Evolutionary conservation across 35 echinoderm and acorn worm genomes (phyloP).

Genomic region (Diadema setosum): DNA sequence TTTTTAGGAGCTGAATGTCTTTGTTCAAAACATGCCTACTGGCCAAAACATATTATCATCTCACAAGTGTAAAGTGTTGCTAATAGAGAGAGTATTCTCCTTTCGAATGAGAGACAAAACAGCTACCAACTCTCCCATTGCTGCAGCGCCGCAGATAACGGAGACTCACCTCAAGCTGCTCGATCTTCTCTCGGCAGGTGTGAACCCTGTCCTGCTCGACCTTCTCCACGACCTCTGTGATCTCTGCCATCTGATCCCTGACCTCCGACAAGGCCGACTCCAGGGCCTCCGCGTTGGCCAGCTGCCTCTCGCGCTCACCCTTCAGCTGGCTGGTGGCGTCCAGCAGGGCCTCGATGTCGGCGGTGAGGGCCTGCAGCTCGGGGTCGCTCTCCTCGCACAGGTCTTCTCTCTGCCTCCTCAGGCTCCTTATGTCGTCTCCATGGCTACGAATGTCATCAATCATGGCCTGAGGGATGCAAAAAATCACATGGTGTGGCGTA

Average conservation of each 20-base stretch:
- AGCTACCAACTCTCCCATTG: too few relatives aligned
- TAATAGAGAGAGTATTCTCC: too few relatives aligned
- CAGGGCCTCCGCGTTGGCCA: slow-evolving; percentile 33
- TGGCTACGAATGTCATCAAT: slow-evolving; percentile 29
- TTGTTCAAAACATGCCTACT: too few relatives aligned
- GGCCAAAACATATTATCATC: too few relatives aligned
- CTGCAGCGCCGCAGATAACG: too few relatives aligned
- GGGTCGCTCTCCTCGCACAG: slow-evolving; percentile 30
- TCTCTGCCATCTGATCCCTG: slow-evolving; percentile 26
- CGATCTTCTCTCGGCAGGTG: not conserved
- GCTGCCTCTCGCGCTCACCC: not conserved
- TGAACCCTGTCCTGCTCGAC: slow-evolving; percentile 27
- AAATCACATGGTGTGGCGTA: not conserved
- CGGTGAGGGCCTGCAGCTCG: slow-evolving; percentile 10
- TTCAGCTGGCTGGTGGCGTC: not conserved
- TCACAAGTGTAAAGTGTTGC: too few relatives aligned
- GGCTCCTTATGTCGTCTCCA: not conserved
- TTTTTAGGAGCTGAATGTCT: too few relatives aligned
- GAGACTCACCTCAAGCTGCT: not conserved
- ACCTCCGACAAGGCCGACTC: slow-evolving; percentile 16
- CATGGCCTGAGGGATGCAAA: not conserved
- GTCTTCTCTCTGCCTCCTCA: not conserved
- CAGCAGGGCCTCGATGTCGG: not conserved
- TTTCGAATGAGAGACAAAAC: too few relatives aligned
- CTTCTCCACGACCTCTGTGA: slow-evolving; percentile 12